Evolutionary conservation across 1,140 invertebrate genomes (phyloP), one percentile per base, ranked within the genome.

Genomic region (Steinernema feltiae): DNA sequence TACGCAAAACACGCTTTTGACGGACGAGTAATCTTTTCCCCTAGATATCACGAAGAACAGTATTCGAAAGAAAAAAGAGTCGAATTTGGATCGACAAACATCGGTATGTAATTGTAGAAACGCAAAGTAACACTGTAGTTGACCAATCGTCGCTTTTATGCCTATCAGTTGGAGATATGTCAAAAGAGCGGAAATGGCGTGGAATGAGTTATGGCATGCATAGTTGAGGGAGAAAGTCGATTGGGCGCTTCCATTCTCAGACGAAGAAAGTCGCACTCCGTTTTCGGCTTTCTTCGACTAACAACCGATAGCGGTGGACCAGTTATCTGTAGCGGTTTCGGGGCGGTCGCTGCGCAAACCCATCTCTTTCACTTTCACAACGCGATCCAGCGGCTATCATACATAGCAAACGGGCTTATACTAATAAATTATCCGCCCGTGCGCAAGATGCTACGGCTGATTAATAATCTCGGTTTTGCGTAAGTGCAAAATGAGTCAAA

Each of bases 11-110:
- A 21, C 53, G 3, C 12, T 21, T 18, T 32, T 71, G n/a, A n/a
- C 15, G 53, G 48, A 30, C 18, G 15, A 76, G 24, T 3, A 3
- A 63, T 32, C 2, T 46, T n/a, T 29, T 32, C 0, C 31, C 76
- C 76, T 72, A 78, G 79, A 74, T 74, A 48, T 71, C 78, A 80
- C 53, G 79, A 80, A 29, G 79, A 80, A 31, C 79, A 80, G 41
- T 80, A 77, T 70, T 35, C 48, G 1, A 80, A 80, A 41, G 78
- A 80, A 21, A 12, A 21, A 12, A 15, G 53, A 31, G 32, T 75
- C 18, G 46, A 73, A 21, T 79, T 78, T 35, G 78, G 77, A 48
- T 78, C 77, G 32, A 69, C 72, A 7, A 74, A 76, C 0, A 74
- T 63, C 41, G 78, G 78, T 79, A 78, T 53, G n/a, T 15, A 53